Base-by-base conservation (phyloP, 2,113 vertebrate species). In the Procapra przewalskii region DNA sequence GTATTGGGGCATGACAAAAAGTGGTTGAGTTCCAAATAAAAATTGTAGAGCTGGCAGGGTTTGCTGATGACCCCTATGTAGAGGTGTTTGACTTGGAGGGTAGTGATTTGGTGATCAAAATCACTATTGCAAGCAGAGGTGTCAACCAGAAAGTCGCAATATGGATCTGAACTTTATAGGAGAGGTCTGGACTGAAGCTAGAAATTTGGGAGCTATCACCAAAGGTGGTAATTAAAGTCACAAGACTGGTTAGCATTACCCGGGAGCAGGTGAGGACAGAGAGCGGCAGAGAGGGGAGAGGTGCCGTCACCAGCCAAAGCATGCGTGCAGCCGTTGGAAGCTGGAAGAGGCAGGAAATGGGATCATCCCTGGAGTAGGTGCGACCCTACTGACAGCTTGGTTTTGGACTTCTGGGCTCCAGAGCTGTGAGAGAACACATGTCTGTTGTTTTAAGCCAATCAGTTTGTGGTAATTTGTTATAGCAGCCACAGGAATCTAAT, bases 361-460 rank as follows among this genome's bases (percentile, higher is more conserved):
- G 25, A 11, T 55, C 12, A 77, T 33, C 13, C 2, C 6, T 29
- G 29, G 2, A 62, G 25, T 8, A 45, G 82, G 6, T 0, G 3
- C 12, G 3, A 31, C 14, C 14, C 14, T 57, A 6, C 7, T 55
- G 33, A 52, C 3, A 11, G 5, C 25, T 54, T 92, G 31, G 50
- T 40, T 93, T 87, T n/a, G 17, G 4, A 77, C 15, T 82, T 91
- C 11, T 94, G 33, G 1, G 4, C 33, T 94, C 13, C n/a, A 57
- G 64, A 55, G 84, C 29, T 16, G 1, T 55, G 77, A 90, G 62
- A 59, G 33, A 93, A 82, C 43, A 50, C 5, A 85, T 81, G 59
- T n/a, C 4, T 95, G 5, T 64, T 77, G 9, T 45, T 92, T 79
- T 45, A 88, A 71, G 17, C 13, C 33, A 33, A 27, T 1, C 7